A percentile compares a stretch with the other conserved stretches of the same genome.
These are phyloP conservation scores for Chloromyia formosa DNA, from an alignment of 2,888 invertebrate genomes.

Conservation along the genomic window DNA sequence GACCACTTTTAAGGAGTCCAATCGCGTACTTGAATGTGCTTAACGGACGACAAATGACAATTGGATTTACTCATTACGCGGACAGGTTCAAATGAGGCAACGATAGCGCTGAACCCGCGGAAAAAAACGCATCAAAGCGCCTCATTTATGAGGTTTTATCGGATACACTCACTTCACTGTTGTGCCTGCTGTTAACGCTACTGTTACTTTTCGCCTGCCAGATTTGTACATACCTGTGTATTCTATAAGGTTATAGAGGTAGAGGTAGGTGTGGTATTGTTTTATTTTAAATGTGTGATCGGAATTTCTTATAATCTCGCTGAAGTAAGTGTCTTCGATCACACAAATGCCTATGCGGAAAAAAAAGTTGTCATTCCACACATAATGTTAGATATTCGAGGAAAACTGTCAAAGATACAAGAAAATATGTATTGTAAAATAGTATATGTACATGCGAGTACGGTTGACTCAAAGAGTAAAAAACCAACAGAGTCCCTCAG, in stretches of 20 bases:
- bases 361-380: too few species aligned
- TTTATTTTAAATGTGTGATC: slow-evolving; percentile 25
- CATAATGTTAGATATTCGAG: neutral
- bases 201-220: slow-evolving; percentile 11
- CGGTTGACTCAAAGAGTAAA: neutral
- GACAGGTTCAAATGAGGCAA: slow-evolving; percentile 35
- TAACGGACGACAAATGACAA: too few species aligned
- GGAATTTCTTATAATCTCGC: neutral
- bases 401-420: neutral
- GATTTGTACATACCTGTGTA: too few species aligned
- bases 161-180: too few species aligned
- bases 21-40: slow-evolving; percentile 24
- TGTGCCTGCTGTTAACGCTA: neutral
- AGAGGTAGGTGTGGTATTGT: slow-evolving; percentile 20
- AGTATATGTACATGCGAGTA: too few species aligned
- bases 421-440: slow-evolving; percentile 1
- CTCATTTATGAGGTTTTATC: neutral
- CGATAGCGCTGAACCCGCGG: neutral
- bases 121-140: neutral
- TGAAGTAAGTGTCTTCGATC: neutral
- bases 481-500: neutral
- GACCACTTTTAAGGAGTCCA: slow-evolving; percentile 15
- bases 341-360: neutral
- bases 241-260: too few species aligned
- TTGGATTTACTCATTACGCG: slow-evolving; percentile 25